These are phyloP conservation scores for Gallinago stenura DNA, from an alignment of 2,797 vertebrate genomes.

Conservation along the genomic window DNA sequence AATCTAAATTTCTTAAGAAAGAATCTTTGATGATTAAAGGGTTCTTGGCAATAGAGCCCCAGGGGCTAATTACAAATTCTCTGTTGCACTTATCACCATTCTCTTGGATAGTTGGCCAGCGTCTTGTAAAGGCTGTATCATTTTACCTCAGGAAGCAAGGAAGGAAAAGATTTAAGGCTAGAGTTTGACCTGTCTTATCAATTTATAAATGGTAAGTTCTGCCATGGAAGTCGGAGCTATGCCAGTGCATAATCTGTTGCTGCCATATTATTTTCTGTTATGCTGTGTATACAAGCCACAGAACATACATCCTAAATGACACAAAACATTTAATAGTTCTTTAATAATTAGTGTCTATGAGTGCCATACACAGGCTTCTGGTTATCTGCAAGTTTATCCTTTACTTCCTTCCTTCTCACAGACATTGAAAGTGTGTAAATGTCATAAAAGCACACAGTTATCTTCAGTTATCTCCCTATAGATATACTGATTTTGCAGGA, in stretches of 20 bases:
- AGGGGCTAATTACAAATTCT: conserved; percentile 3
- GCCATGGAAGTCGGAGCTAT: background rate
- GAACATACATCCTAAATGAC: background rate
- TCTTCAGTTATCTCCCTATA: background rate
- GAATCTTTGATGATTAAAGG: background rate
- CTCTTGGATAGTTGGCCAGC: background rate
- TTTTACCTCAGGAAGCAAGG: background rate
- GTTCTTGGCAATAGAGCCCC: background rate
- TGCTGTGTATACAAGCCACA: background rate
- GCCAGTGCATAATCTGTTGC: background rate
- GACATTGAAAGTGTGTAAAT: background rate
- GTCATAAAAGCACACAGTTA: background rate
- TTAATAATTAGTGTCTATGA: background rate
- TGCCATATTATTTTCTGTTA: background rate
- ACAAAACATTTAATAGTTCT: background rate
- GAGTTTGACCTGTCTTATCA: background rate
- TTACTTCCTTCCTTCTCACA: background rate
- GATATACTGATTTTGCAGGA: background rate
- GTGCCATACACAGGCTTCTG: background rate
- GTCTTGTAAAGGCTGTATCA: background rate
- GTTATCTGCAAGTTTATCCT: background rate
- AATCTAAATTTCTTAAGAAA: background rate
- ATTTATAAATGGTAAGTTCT: background rate
- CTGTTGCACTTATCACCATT: background rate
- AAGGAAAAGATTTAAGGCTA: background rate